A percentile compares a stretch with the other conserved stretches of the same genome.
Conservation (phyloP, 2,113 vertebrate genomes). For the Orycteropus afer region DNA sequence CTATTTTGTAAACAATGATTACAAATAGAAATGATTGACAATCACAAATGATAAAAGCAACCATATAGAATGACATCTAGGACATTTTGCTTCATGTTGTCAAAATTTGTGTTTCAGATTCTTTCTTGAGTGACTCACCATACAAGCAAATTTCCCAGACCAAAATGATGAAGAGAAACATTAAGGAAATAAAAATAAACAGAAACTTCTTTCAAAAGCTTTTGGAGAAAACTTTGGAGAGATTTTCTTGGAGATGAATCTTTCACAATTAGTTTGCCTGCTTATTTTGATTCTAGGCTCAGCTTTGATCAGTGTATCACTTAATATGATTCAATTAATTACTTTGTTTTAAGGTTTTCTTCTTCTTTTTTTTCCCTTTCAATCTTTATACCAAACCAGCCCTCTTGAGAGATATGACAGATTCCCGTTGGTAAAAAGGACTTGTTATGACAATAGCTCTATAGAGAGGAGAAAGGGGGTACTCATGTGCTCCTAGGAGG, state of each 20-base stretch:
- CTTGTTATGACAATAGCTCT: neutral
- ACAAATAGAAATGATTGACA: constrained; percentile 10
- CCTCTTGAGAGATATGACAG: neutral
- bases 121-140: neutral
- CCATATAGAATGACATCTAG: neutral
- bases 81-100: neutral
- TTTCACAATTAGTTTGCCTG: neutral
- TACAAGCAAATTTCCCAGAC: neutral
- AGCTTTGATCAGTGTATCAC: neutral
- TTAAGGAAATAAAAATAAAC: neutral
- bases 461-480: neutral
- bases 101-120: neutral
- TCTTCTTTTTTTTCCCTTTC: no score
- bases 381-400: neutral
- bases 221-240: neutral
- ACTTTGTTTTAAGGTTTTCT: neutral
- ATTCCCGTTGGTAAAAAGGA: neutral
- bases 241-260: neutral
- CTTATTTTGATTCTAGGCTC: neutral
- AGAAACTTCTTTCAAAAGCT: neutral
- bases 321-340: neutral
- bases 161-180: neutral
- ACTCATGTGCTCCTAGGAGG: neutral
- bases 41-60: neutral
- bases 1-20: constrained; percentile 25